phyloP scores from a whole-genome alignment of 2,113 vertebrate species.

The Bambusicola thoracicus region DNA sequence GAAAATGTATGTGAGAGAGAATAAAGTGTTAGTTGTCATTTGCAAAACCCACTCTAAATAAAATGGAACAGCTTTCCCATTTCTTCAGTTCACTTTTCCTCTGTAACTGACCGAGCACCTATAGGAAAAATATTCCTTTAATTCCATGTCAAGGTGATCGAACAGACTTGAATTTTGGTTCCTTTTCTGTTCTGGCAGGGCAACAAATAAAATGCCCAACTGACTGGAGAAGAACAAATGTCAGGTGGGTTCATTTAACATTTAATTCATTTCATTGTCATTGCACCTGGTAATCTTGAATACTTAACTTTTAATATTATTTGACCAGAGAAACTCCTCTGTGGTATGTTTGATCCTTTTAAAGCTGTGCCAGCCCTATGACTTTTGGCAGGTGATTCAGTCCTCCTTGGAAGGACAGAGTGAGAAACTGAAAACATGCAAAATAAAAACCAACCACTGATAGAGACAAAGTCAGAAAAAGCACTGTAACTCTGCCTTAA shows the following conservation, averaged over 20 bases:
- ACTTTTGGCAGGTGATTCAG: constrained; percentile 3
- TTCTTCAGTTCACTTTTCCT: not conserved
- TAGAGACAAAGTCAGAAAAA: not conserved
- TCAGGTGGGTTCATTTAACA: not conserved
- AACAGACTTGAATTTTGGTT: constrained; percentile 19
- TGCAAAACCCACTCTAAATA: not conserved
- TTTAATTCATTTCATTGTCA: constrained; percentile 74
- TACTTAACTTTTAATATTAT: constrained; percentile 45
- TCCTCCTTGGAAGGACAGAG: not conserved
- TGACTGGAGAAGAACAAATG: not conserved
- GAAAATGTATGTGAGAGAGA: not conserved
- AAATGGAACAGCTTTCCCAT: not conserved
- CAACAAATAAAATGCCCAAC: constrained; percentile 30
- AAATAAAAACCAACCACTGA: not conserved
- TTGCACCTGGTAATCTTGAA: constrained; percentile 54
- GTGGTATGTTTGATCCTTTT: constrained; percentile 58
- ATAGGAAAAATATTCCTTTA: not conserved
- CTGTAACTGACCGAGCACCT: not conserved
- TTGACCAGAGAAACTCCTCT: constrained; percentile 34
- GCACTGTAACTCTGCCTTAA: not conserved
- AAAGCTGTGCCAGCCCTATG: constrained; percentile 33
- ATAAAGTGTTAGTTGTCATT: not conserved
- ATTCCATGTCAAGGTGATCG: not conserved
- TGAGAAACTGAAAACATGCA: not conserved
- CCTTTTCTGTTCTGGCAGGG: constrained; percentile 42